Evolutionary conservation across 2,797 vertebrate genomes (phyloP), one percentile per base, ranked within the genome.

Genomic region (Anguilla obscura): DNA sequence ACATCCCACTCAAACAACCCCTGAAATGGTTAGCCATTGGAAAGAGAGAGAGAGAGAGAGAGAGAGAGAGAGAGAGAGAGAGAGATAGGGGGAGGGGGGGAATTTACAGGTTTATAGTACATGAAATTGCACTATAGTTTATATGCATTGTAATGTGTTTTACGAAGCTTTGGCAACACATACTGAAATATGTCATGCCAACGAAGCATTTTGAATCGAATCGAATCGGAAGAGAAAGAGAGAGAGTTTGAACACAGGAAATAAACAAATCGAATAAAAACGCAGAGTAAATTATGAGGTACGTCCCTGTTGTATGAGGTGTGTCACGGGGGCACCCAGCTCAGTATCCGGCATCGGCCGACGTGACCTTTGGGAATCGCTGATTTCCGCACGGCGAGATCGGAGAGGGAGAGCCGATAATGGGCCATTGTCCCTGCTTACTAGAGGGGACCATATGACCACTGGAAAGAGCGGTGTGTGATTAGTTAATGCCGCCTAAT

Each of bases 401-500:
- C 6, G 21, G n/a, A 58, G 24, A 58, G 69, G 82, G n/a, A 71
- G 66, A 33, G 27, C 56, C 79, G 45, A 69, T 89, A 88, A 90
- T 92, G 93, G 93, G 94, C 95, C 92, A 90, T 94, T 95, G 60
- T 86, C 69, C 91, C 92, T 94, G 88, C 89, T 92, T 90, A 86
- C 86, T 90, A 80, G 80, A 90, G 90, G 91, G 90, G 91, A 89
- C 30, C 91, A 90, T 91, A 89, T 88, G 92, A 89, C 90, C 93
- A 92, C 87, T 52, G 76, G 91, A 92, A 93, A 86, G 87, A 86
- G 0, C 88, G 90, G 89, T 91, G 79, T 84, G 2, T 93, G 93
- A 93, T 85, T 93, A 91, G 90, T 91, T 93, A 93, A 93, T 93
- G 91, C 56, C 90, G 93, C 93, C 88, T 95, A 96, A 96, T 93